Conservation (phyloP, 2,113 vertebrate species). For the Hemibagrus wyckioides region DNA sequence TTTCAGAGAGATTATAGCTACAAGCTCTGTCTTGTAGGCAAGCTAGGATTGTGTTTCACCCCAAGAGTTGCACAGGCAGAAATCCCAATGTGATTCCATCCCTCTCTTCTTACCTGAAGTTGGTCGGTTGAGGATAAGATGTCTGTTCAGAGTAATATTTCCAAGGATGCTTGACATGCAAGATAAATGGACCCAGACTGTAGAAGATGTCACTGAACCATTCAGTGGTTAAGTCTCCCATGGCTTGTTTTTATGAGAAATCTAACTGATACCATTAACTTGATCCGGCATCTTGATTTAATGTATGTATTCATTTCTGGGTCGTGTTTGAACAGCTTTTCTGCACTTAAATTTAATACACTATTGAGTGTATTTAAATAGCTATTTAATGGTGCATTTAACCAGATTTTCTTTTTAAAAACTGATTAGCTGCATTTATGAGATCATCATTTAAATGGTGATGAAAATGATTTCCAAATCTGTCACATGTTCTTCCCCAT, state of each 20-base stretch:
- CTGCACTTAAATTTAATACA: not conserved
- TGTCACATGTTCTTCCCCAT: conserved; percentile 35
- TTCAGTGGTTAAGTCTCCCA: conserved; percentile 69
- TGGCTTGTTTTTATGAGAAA: conserved; percentile 59
- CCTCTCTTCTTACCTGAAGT: conserved; percentile 64
- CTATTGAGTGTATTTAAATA: not conserved
- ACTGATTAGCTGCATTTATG: not conserved
- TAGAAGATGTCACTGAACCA: conserved; percentile 54
- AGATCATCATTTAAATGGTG: not conserved
- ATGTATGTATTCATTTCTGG: conserved; percentile 13
- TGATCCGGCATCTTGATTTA: not conserved
- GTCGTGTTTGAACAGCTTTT: not conserved
- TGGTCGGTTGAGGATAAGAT: conserved; percentile 48
- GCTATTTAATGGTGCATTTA: not conserved
- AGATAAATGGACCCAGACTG: conserved; percentile 46
- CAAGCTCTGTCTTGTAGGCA: conserved; percentile 61
- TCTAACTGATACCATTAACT: conserved; percentile 39
- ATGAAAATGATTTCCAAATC: conserved; percentile 14
- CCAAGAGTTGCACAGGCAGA: conserved; percentile 41
- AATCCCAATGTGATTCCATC: conserved; percentile 52
- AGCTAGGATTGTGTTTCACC: conserved; percentile 49
- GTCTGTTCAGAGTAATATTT: conserved; percentile 44
- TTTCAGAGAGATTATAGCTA: conserved; percentile 16
- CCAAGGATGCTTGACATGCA: conserved; percentile 45
- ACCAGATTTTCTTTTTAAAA: not conserved